Evolutionary conservation across 2,888 invertebrate species (phyloP), one percentile per base, ranked within the genome.

Genomic region (Limnephilus rhombicus): DNA sequence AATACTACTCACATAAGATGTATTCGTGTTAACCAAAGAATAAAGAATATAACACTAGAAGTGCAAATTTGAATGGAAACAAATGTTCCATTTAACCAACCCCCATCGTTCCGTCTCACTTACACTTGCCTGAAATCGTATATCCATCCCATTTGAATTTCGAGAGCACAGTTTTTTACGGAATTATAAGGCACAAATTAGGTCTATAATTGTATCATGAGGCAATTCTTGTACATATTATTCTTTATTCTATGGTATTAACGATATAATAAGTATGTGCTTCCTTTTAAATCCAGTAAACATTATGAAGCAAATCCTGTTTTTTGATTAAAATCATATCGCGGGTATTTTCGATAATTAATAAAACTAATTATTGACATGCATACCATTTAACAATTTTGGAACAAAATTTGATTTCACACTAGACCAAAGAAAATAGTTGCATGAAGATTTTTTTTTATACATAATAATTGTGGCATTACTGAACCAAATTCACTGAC

Each of bases 341-440:
- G 15, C 7, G 15, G 13, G 68, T 68, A 68, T 68, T 68, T 68
- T 68, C n/a, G 24, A 68, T 68, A 68, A 7, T 68, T 24, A 68
- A 68, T 24, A 68, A 18, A 68, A 68, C 18, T 68, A 68, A 68
- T 53, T 53, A 18, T 53, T 18, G 4, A 53, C 53, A 53, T 13
- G 53, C 53, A 15, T 53, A 68, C 68, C 68, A 0, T 68, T 68
- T 24, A 68, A 37, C 24, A 37, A 31, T 31, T 31, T 83, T 83
- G 24, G 24, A 37, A 83, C 1, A 24, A 37, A 83, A 83, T 11
- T 83, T 83, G 37, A 83, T 37, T 83, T 34, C 83, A 83, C 37
- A 37, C 41, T 83, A 83, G 34, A 83, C 83, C 83, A 83, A 83
- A 83, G 83, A 83, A 83, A 83, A 83, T 41, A 83, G 9, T 31